Evolutionary conservation across 1,140 invertebrate genomes (phyloP).

Genomic region (Homalodisca vitripennis): DNA sequence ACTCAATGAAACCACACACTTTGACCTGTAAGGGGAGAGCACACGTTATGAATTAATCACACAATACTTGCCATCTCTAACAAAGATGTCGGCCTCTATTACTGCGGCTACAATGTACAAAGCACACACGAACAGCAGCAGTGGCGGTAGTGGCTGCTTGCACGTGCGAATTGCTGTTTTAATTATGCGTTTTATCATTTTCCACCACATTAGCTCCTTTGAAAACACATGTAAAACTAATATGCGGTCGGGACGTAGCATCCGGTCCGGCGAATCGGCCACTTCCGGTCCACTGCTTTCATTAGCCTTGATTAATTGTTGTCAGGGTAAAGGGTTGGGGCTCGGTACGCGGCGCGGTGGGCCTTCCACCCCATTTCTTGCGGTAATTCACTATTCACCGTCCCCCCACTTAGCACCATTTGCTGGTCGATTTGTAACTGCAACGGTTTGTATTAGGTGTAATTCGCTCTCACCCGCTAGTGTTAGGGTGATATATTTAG

Average conservation of each 20-base stretch:
- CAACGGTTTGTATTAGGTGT: too few species aligned
- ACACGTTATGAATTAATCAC: conserved; percentile 1
- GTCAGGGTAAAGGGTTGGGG: background rate
- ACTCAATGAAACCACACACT: too few species aligned
- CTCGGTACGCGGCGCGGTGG: background rate
- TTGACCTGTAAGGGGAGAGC: too few species aligned
- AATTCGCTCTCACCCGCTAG: too few species aligned
- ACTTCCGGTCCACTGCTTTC: too few species aligned
- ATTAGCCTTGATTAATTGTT: background rate
- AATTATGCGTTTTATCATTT: conserved; percentile 25
- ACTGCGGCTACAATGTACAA: too few species aligned
- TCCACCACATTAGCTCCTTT: conserved; percentile 19
- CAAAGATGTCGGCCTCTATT: background rate
- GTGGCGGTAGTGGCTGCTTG: background rate
- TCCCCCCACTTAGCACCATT: background rate
- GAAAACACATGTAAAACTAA: conserved; percentile 19
- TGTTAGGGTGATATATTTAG: too few species aligned
- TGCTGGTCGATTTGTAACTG: too few species aligned
- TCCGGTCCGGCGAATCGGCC: background rate
- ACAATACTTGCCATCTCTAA: conserved; percentile 1
- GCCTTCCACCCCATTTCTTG: conserved; percentile 18
- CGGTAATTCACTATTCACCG: conserved; percentile 1
- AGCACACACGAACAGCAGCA: too few species aligned
- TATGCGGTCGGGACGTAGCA: background rate
- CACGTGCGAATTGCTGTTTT: conserved; percentile 25